Conservation (phyloP, 2,888 invertebrate species). For the Hymenopus coronatus region DNA sequence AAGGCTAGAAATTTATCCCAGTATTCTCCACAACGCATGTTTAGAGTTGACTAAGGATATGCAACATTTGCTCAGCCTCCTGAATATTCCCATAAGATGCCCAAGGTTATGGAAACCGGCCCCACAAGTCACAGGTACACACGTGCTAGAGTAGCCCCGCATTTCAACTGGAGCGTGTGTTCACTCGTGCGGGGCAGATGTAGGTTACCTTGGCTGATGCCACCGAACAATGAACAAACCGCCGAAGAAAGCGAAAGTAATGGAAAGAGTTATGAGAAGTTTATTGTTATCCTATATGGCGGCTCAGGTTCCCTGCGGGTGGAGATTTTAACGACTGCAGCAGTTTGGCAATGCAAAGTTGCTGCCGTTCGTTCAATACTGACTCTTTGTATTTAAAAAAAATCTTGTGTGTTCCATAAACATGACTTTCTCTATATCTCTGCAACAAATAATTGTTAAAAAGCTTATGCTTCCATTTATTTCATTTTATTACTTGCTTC, state of each 20-base stretch:
- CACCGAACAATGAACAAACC: neutral
- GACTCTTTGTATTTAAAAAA: no score
- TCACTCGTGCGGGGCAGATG: constrained; percentile 20
- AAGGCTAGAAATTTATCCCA: no score
- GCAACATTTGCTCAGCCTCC: neutral
- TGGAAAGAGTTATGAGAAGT: constrained; percentile 8
- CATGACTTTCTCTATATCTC: no score
- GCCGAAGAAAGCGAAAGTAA: constrained; percentile 9
- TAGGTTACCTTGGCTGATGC: constrained; percentile 25
- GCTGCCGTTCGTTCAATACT: neutral
- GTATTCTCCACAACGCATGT: no score
- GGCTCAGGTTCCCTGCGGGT: neutral
- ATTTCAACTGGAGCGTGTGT: constrained; percentile 8
- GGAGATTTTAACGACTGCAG: neutral
- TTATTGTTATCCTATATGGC: neutral
- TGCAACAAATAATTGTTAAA: no score
- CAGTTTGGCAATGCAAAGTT: neutral
- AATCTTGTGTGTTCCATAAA: no score
- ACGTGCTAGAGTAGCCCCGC: neutral
- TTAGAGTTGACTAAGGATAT: neutral
- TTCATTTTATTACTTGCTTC: no score
- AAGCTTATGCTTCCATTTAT: no score
- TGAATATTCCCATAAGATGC: neutral
- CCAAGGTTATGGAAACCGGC: neutral
- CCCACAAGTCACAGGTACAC: neutral